Conservation (phyloP, 2,113 vertebrate genomes). For the Xenopus laevis region DNA sequence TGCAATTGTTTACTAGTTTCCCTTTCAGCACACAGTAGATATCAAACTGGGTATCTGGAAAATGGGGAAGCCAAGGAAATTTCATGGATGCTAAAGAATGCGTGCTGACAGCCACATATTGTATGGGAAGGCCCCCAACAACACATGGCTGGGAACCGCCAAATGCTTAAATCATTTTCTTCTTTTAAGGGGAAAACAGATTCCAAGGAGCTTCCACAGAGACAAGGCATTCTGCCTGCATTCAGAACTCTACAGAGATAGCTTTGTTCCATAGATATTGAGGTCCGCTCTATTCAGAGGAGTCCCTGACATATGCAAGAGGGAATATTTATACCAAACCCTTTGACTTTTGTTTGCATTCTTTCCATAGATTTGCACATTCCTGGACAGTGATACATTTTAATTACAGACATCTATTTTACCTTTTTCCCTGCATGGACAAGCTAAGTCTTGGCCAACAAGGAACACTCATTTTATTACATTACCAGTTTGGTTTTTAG, state of each 20-base stretch:
- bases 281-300: conserved; percentile 15
- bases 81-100: conserved; percentile 13
- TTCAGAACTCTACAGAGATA: conserved; percentile 54
- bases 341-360: not conserved
- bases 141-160: conserved; percentile 33
- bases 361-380: conserved; percentile 12
- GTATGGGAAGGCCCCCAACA: not conserved
- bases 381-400: conserved; percentile 11
- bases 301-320: conserved; percentile 25
- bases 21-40: conserved; percentile 14
- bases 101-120: conserved; percentile 19
- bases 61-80: conserved; percentile 25
- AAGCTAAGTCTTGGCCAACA: no score
- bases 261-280: conserved; percentile 57
- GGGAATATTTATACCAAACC: conserved; percentile 20
- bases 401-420: not conserved
- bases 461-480: no score
- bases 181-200: conserved; percentile 42
- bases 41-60: conserved; percentile 4
- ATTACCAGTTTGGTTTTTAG: no score
- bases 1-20: not conserved
- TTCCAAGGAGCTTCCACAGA: conserved; percentile 54
- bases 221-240: not conserved
- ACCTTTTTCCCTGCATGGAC: not conserved
- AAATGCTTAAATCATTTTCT: conserved; percentile 18